Evolutionary conservation across 2,888 invertebrate species (phyloP).

Genomic region (Phortica okadai): DNA sequence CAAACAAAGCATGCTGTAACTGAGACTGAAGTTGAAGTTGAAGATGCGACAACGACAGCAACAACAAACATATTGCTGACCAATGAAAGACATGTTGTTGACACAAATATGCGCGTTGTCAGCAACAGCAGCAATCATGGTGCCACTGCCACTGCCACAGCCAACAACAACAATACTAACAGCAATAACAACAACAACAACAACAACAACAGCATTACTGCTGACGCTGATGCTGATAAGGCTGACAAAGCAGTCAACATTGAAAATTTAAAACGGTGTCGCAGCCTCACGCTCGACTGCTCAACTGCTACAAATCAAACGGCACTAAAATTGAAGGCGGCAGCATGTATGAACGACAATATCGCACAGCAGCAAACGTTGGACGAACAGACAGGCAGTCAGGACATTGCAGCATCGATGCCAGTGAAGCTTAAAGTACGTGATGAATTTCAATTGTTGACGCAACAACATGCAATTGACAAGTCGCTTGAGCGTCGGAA

Average conservation of each 20-base stretch:
- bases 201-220: constrained; percentile 26
- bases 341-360: constrained; percentile 27
- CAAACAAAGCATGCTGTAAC: constrained; percentile 9
- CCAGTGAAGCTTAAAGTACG: constrained; percentile 53
- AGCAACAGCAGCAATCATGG: constrained; percentile 55
- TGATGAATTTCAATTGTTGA: constrained; percentile 55
- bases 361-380: no score
- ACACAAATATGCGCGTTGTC: constrained; percentile 68
- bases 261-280: constrained; percentile 42
- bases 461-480: constrained; percentile 48
- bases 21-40: constrained; percentile 45
- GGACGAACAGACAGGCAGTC: background rate
- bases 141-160: background rate
- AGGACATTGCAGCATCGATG: constrained; percentile 28
- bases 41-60: constrained; percentile 33
- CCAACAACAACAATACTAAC: constrained; percentile 26
- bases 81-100: constrained; percentile 52
- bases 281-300: constrained; percentile 34
- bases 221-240: background rate
- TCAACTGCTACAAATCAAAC: constrained; percentile 28
- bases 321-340: constrained; percentile 46
- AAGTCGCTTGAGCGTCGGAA: constrained; percentile 42
- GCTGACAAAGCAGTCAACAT: constrained; percentile 36
- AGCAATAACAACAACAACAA: constrained; percentile 21
- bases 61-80: background rate